Base-by-base conservation (phyloP, 1,140 invertebrate genomes). In the Harlomillsia oculata region DNA sequence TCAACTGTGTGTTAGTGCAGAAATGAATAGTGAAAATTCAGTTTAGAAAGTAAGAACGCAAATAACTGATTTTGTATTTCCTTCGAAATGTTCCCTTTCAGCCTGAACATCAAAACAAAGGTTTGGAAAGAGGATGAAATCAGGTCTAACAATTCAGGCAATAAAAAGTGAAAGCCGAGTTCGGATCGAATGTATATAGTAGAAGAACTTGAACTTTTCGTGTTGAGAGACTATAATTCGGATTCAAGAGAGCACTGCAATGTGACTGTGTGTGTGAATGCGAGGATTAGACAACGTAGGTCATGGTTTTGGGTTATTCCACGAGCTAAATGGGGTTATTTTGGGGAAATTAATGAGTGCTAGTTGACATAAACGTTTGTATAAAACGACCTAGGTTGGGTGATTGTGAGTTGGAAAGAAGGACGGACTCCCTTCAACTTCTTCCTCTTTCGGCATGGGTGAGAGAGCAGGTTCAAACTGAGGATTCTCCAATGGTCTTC, bases 341-440 rank as follows among this genome's bases (percentile, higher is more conserved):
- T 59, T 54, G 56, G 56, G 56, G 61, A 63, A 63, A 63, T 63
- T 63, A 63, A 63, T 63, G 61, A 63, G 61, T 46, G 48, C 25
- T 51, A 63, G 61, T 63, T 63, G 61, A 63, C 61, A 63, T 63
- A 63, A 63, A 63, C 61, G 61, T 59, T 59, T 59, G 61, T 59
- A 53, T 59, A 59, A 60, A 60, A 55, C 46, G 46, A 54, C 52
- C 58, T n/a, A n/a, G 32, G 37, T 37, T 57, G 46, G 55, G 55
- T 51, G 55, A 57, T 57, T 57, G 39, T 36, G 41, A 51, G 55
- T 39, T 25, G 37, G 45, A 32, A 32, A 32, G 34, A 48, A 34
- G 28, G 45, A 48, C 45, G 45, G 45, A 48, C 45, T 48, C 45
- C 45, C 45, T 48, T 48, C 45, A 48, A 48, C 45, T 46, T 46